Conservation (phyloP, 2,113 vertebrate species). For the Eublepharis macularius region DNA sequence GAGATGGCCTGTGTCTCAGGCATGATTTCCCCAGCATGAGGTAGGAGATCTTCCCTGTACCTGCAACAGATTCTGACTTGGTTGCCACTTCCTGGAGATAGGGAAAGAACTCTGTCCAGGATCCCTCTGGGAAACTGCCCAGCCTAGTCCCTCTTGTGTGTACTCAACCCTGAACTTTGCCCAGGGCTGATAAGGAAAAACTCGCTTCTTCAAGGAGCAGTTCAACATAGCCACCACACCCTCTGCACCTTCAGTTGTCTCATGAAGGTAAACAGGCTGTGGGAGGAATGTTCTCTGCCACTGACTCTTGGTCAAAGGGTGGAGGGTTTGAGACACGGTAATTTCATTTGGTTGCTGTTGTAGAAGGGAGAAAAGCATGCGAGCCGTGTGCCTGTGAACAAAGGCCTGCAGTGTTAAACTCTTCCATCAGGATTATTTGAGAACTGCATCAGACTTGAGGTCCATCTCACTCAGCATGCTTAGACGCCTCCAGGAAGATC, state of each 20-base stretch:
- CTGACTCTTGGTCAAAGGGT: background rate
- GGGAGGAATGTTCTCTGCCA: background rate
- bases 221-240: background rate
- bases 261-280: too few relatives aligned
- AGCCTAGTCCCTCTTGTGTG: background rate
- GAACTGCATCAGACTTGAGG: background rate
- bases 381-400: too few relatives aligned
- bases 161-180: constrained; percentile 4
- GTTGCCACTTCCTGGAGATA: background rate
- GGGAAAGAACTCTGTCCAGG: background rate
- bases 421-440: background rate
- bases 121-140: background rate
- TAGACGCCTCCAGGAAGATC: too few relatives aligned
- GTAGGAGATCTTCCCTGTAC: background rate
- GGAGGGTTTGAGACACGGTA: too few relatives aligned
- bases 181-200: background rate
- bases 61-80: too few relatives aligned
- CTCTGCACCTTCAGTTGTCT: background rate
- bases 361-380: too few relatives aligned
- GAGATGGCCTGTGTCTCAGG: background rate
- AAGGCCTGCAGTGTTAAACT: background rate
- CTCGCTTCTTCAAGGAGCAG: background rate
- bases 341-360: background rate
- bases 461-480: too few relatives aligned
- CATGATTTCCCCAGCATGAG: background rate